Conservation (phyloP, 2,888 invertebrate species). For the Alloplasta piceator region DNA sequence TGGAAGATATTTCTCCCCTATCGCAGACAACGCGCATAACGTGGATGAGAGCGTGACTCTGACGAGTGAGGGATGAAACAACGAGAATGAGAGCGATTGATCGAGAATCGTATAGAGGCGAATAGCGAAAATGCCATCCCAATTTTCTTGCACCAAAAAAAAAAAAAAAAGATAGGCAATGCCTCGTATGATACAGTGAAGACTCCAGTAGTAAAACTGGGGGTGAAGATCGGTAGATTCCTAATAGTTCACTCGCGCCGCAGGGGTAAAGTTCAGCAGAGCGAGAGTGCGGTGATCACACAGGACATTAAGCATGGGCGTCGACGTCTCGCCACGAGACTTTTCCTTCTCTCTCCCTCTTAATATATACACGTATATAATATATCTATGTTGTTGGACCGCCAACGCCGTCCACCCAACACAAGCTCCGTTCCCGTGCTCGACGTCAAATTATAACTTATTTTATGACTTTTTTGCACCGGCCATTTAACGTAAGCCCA, state of each 20-base stretch:
- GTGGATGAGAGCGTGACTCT: constrained; percentile 7
- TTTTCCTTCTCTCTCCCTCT: constrained; percentile 35
- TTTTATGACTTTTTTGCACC: constrained; percentile 83
- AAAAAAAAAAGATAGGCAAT: constrained; percentile 31
- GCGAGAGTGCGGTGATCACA: constrained; percentile 82
- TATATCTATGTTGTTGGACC: constrained; percentile 4
- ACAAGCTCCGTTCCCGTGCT: constrained; percentile 59
- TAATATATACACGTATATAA: too few relatives aligned
- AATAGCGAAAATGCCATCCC: constrained; percentile 20
- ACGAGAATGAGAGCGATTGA: constrained; percentile 6
- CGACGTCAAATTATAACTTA: constrained; percentile 83
- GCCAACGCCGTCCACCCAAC: constrained; percentile 15
- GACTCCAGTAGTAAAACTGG: constrained; percentile 6
- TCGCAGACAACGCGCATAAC: not conserved
- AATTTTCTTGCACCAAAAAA: constrained; percentile 51
- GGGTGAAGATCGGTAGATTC: constrained; percentile 10
- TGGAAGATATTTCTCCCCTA: not conserved
- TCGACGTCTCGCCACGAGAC: constrained; percentile 73
- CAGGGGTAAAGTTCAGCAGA: constrained; percentile 80
- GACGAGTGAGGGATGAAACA: constrained; percentile 31
- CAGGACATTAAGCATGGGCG: constrained; percentile 82
- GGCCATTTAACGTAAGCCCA: constrained; percentile 81
- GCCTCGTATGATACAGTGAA: not conserved
- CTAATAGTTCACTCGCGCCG: constrained; percentile 46
- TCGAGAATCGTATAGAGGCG: constrained; percentile 10